Evolutionary conservation across 2,113 vertebrate species (phyloP).

Genomic region (Sylvilagus bachmani): DNA sequence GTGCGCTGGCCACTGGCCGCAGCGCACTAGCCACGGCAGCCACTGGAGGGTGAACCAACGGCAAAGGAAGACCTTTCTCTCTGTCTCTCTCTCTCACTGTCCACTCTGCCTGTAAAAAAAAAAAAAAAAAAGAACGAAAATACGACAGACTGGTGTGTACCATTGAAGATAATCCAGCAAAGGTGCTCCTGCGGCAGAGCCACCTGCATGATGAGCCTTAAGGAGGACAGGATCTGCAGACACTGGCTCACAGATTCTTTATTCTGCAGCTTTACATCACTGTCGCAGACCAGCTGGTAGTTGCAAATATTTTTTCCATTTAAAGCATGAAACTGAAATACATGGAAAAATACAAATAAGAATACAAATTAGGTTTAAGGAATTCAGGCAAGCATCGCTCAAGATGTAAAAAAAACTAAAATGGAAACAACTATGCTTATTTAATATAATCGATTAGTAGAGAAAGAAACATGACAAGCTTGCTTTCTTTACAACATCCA

Average conservation of each 20-base stretch:
- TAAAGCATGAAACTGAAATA: constrained; percentile 92
- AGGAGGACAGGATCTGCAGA: constrained; percentile 89
- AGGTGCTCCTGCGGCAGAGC: constrained; percentile 90
- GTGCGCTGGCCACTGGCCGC: too few species aligned
- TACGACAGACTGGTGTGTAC: constrained; percentile 79
- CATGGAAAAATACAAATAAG: constrained; percentile 56
- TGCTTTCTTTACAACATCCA: background rate
- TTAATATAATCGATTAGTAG: background rate
- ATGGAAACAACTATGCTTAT: constrained; percentile 7
- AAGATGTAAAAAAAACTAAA: constrained; percentile 54
- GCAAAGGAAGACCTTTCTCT: too few species aligned
- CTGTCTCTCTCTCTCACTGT: too few species aligned
- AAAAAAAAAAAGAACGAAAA: too few species aligned
- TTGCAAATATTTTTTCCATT: constrained; percentile 87
- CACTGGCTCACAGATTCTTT: constrained; percentile 88
- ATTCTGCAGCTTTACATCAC: constrained; percentile 84
- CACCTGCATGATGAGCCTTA: constrained; percentile 91
- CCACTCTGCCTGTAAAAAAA: too few species aligned
- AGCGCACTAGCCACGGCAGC: too few species aligned
- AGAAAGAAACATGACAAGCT: background rate
- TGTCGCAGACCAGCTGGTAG: constrained; percentile 90
- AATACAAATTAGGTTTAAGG: background rate
- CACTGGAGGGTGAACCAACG: too few species aligned
- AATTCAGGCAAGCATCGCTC: constrained; percentile 45
- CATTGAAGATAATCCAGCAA: constrained; percentile 93